A percentile compares a stretch with the other conserved stretches of the same genome.
Conservation (phyloP, 2,797 vertebrate genomes). For the Triplophysa yarkandensis region DNA sequence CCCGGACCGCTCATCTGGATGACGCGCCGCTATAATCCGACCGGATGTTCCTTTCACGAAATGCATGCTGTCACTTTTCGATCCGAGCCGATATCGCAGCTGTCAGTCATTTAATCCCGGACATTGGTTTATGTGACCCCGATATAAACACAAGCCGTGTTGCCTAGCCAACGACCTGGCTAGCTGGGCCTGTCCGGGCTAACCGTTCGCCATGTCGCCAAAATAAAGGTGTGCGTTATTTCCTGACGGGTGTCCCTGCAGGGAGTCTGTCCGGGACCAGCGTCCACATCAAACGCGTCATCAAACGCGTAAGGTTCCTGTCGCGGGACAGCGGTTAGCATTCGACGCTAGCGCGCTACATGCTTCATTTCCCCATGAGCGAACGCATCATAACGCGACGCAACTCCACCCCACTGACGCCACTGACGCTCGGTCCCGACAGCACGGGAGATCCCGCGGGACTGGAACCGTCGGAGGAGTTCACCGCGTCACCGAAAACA, state of each 20-base stretch:
- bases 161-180: slow-evolving; percentile 13
- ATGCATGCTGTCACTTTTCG: slow-evolving; percentile 24
- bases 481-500: slow-evolving; percentile 7
- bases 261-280: background rate
- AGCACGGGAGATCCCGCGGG: background rate
- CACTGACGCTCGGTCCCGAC: background rate
- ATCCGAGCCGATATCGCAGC: no score
- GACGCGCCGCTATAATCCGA: slow-evolving; percentile 24
- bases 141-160: background rate
- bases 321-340: slow-evolving; percentile 27
- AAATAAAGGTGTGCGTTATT: slow-evolving; percentile 5
- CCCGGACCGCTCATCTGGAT: no score
- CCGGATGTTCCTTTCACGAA: background rate
- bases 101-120: background rate
- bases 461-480: slow-evolving; percentile 8
- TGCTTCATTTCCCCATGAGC: slow-evolving; percentile 6
- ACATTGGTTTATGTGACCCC: no score
- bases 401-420: slow-evolving; percentile 43
- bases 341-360: slow-evolving; percentile 14
- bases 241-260: background rate
- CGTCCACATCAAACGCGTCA: slow-evolving; percentile 16
- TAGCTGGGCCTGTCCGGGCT: slow-evolving; percentile 25
- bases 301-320: slow-evolving; percentile 8
- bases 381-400: slow-evolving; percentile 35
- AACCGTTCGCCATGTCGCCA: slow-evolving; percentile 28